A percentile compares a stretch with the other conserved stretches of the same genome.
These are phyloP conservation scores for Drosophila nigrodunni DNA, from an alignment of 1,140 invertebrate species.

Conservation along the genomic window DNA sequence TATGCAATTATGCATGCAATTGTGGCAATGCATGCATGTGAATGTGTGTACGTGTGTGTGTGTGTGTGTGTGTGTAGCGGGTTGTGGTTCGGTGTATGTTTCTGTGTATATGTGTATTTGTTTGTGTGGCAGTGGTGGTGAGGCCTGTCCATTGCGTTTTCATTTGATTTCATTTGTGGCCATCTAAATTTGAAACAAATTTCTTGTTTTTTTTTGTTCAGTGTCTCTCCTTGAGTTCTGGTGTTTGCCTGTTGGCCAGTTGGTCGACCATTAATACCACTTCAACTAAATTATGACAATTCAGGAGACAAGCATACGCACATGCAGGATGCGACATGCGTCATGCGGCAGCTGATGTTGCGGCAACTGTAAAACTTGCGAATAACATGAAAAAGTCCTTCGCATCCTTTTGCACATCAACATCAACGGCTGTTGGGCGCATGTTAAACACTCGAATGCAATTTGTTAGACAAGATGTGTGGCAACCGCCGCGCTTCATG, in stretches of 20 bases:
- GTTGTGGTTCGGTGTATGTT: conserved; percentile 23
- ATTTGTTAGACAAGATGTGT: conserved; percentile 83
- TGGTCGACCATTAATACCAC: conserved; percentile 73
- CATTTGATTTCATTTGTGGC: conserved; percentile 58
- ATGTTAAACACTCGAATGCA: conserved; percentile 83
- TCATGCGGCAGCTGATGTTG: conserved; percentile 30
- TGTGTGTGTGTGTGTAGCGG: not conserved
- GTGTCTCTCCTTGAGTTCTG: conserved; percentile 22
- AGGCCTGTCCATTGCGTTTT: conserved; percentile 41
- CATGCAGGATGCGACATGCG: conserved; percentile 34
- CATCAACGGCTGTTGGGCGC: conserved; percentile 79
- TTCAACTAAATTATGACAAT: conserved; percentile 80
- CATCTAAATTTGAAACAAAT: conserved; percentile 47
- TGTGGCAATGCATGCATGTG: conserved; percentile 44
- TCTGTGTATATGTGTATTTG: not conserved
- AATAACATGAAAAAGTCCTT: conserved; percentile 82
- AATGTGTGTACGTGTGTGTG: conserved; percentile 16
- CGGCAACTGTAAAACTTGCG: conserved; percentile 50
- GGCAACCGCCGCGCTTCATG: conserved; percentile 56
- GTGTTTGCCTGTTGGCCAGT: conserved; percentile 29
- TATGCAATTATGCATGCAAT: conserved; percentile 81
- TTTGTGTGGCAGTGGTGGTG: conserved; percentile 21
- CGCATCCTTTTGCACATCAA: conserved; percentile 76
- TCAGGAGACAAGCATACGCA: conserved; percentile 20
- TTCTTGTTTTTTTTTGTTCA: conserved; percentile 19